These are phyloP conservation scores for Blastobasis adustella DNA, from an alignment of 2,888 invertebrate species.

Conservation along the genomic window DNA sequence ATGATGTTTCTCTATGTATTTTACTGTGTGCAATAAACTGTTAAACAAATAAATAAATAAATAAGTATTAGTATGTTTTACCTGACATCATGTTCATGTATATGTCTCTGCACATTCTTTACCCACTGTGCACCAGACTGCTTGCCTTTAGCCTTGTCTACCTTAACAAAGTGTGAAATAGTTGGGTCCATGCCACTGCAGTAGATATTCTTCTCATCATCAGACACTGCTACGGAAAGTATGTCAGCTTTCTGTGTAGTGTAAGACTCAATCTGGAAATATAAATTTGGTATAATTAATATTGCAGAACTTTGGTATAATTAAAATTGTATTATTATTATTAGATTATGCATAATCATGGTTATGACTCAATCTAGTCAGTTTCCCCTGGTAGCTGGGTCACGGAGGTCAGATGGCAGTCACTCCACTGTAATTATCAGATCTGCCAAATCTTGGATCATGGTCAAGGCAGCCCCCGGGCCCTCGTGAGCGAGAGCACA, in stretches of 20 bases:
- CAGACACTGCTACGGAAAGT: conserved; percentile 81
- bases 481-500: no score
- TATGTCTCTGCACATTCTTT: conserved; percentile 83
- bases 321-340: no score
- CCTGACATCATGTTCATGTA: conserved; percentile 92
- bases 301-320: neutral
- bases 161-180: conserved; percentile 83
- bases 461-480: no score
- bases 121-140: conserved; percentile 83
- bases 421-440: no score
- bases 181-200: conserved; percentile 90
- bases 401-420: no score
- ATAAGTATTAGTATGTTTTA: conserved; percentile 19
- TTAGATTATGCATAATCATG: no score
- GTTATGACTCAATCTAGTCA: no score
- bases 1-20: no score
- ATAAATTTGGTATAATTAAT: neutral
- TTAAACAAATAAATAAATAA: no score
- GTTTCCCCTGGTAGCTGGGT: no score
- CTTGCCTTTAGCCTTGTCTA: conserved; percentile 69
- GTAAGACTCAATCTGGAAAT: conserved; percentile 79
- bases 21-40: no score
- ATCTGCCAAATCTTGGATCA: no score
- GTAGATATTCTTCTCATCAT: conserved; percentile 80
- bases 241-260: conserved; percentile 90